Conservation (phyloP, 2,797 vertebrate genomes). For the Australoheros facetus region DNA sequence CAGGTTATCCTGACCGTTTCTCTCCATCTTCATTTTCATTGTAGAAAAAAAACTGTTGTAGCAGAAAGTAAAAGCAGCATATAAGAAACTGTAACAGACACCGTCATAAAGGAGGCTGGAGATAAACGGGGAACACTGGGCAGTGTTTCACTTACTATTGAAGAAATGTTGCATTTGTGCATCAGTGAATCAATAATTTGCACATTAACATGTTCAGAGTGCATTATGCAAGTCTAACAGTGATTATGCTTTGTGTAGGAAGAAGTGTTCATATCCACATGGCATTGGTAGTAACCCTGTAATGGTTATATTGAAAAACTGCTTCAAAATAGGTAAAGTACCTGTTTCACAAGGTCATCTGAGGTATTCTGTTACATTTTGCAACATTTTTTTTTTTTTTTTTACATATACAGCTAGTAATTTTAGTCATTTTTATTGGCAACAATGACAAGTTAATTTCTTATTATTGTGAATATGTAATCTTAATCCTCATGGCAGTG, state of each 20-base stretch:
- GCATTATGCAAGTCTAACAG: background rate
- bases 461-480: too few species aligned
- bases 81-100: background rate
- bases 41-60: background rate
- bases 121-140: too few species aligned
- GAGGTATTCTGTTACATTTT: background rate
- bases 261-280: background rate
- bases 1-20: conserved; percentile 33
- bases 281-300: background rate
- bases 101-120: too few species aligned
- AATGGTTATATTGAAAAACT: too few species aligned
- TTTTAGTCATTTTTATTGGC: too few species aligned
- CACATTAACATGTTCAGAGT: background rate
- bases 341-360: background rate
- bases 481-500: background rate
- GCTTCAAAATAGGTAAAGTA: background rate
- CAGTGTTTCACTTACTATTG: too few species aligned
- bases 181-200: too few species aligned
- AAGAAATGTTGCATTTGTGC: too few species aligned
- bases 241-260: background rate
- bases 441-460: too few species aligned
- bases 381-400: background rate
- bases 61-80: background rate
- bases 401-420: too few species aligned
- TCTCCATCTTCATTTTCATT: background rate